Evolutionary conservation across 2,888 invertebrate genomes (phyloP).

Genomic region (Cryptocephalus primarius): DNA sequence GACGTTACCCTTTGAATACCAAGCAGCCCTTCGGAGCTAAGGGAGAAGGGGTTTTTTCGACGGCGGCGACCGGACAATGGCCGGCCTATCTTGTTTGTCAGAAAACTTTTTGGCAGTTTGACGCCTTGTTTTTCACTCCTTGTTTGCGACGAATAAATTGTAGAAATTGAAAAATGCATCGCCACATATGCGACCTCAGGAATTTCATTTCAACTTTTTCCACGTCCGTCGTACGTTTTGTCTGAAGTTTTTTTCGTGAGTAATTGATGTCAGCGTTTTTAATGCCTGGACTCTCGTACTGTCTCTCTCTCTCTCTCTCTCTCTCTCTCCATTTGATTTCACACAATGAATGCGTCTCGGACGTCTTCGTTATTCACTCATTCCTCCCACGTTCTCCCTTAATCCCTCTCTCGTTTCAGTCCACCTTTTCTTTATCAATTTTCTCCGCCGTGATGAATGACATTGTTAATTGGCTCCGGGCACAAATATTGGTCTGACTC

Average conservation of each 20-base stretch:
- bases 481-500: slow-evolving; percentile 12
- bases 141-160: slow-evolving; percentile 11
- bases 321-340: too few species aligned
- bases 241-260: too few species aligned
- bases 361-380: too few species aligned
- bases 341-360: too few species aligned
- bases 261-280: too few species aligned
- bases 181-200: slow-evolving; percentile 23
- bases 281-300: too few species aligned
- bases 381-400: too few species aligned
- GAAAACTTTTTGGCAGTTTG: not conserved
- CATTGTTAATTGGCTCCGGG: slow-evolving; percentile 14
- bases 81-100: slow-evolving; percentile 19
- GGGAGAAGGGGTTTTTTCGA: not conserved
- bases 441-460: slow-evolving; percentile 11
- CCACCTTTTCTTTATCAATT: slow-evolving; percentile 15
- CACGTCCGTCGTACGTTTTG: too few species aligned
- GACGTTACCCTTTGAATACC: slow-evolving; percentile 23
- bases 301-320: too few species aligned
- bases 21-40: slow-evolving; percentile 12
- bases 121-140: slow-evolving; percentile 9
- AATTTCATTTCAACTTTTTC: slow-evolving; percentile 20
- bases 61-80: slow-evolving; percentile 18
- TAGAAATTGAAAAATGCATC: slow-evolving; percentile 25
- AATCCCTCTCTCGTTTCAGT: too few species aligned